Evolutionary conservation across 2,113 vertebrate species (phyloP).

Genomic region (Prinia subflava): DNA sequence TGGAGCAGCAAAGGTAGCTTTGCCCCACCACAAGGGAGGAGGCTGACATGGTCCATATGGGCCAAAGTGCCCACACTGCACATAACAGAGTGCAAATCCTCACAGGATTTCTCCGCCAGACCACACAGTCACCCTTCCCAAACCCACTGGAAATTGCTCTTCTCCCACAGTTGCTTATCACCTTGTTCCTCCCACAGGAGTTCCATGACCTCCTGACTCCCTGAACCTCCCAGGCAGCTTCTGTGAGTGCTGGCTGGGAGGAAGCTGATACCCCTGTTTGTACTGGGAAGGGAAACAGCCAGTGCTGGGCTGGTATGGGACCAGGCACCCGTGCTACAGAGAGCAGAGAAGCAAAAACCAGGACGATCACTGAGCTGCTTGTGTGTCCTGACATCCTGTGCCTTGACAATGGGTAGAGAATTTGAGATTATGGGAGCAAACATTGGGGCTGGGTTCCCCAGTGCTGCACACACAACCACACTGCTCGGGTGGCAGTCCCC

Average conservation of each 20-base stretch:
- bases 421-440: background rate
- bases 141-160: background rate
- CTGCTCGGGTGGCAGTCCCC: fast-evolving
- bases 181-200: background rate
- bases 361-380: fast-evolving
- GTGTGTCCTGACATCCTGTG: fast-evolving
- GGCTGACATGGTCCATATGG: background rate
- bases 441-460: background rate
- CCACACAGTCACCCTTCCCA: background rate
- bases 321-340: background rate
- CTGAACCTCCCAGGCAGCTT: fast-evolving
- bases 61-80: background rate
- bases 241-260: background rate
- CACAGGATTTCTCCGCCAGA: background rate
- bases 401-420: background rate
- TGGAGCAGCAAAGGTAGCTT: background rate
- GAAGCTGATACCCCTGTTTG: background rate
- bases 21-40: background rate
- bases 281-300: background rate
- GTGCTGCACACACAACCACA: background rate
- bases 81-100: fast-evolving
- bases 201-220: fast-evolving
- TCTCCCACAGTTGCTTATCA: background rate
- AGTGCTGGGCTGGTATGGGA: background rate
- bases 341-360: background rate